A percentile compares a stretch with the other conserved stretches of the same genome.
These are phyloP conservation scores for Sussaba pulchella DNA, from an alignment of 2,888 invertebrate genomes.

Conservation along the genomic window DNA sequence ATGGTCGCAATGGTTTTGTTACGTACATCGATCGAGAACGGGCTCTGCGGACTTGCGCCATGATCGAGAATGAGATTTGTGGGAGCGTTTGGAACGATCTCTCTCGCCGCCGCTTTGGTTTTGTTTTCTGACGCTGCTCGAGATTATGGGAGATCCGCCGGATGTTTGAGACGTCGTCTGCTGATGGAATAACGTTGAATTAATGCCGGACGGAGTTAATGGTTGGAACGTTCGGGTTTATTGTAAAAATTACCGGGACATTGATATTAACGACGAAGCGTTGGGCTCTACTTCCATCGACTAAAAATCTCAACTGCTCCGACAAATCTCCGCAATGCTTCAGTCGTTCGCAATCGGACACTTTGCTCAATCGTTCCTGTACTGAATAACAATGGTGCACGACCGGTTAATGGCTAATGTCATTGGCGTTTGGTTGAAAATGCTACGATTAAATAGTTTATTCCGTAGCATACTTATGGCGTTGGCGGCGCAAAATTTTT, in stretches of 20 bases:
- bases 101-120: slow-evolving; percentile 77
- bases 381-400: slow-evolving; percentile 69
- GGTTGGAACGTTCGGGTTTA: too few relatives aligned
- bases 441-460: too few relatives aligned
- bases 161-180: slow-evolving; percentile 73
- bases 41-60: slow-evolving; percentile 67
- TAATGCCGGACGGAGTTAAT: neutral
- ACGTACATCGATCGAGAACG: slow-evolving; percentile 69
- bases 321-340: slow-evolving; percentile 79
- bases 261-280: slow-evolving; percentile 82
- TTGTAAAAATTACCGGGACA: slow-evolving; percentile 76
- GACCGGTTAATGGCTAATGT: too few relatives aligned
- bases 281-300: slow-evolving; percentile 80
- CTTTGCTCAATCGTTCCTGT: slow-evolving; percentile 78
- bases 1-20: slow-evolving; percentile 15
- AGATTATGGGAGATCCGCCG: slow-evolving; percentile 77
- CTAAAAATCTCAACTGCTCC: slow-evolving; percentile 80
- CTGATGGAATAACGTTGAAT: neutral
- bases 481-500: slow-evolving; percentile 79
- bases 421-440: too few relatives aligned
- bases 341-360: slow-evolving; percentile 77
- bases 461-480: slow-evolving; percentile 72
- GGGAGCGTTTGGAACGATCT: slow-evolving; percentile 77
- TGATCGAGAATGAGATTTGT: slow-evolving; percentile 70
- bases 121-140: slow-evolving; percentile 78